Evolutionary conservation across 1,140 invertebrate species (phyloP).

Genomic region (Drosophila kurseongensis): DNA sequence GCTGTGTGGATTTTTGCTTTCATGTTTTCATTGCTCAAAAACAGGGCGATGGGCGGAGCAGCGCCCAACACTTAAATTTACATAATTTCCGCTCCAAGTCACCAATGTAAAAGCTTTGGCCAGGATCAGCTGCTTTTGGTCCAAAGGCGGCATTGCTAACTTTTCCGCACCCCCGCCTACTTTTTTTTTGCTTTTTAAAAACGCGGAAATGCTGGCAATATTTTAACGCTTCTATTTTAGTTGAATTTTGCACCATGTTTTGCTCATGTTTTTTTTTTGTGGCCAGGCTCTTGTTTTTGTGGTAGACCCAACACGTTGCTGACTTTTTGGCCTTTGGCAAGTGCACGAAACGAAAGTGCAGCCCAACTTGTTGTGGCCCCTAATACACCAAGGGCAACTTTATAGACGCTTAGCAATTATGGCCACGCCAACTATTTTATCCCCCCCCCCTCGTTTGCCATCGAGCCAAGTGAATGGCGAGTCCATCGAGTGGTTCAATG

Average conservation of each 20-base stretch:
- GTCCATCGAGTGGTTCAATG: slow-evolving; percentile 20
- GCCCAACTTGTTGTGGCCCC: slow-evolving; percentile 61
- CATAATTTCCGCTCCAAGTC: slow-evolving; percentile 81
- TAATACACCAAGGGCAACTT: slow-evolving; percentile 58
- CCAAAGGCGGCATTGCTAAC: slow-evolving; percentile 30
- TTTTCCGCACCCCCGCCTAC: neutral
- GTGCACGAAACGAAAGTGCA: slow-evolving; percentile 32
- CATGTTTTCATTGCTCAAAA: slow-evolving; percentile 82
- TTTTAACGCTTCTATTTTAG: slow-evolving; percentile 77
- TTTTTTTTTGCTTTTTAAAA: slow-evolving; percentile 5
- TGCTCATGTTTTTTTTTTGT: slow-evolving; percentile 9
- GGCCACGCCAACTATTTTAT: slow-evolving; percentile 46
- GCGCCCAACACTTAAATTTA: slow-evolving; percentile 76
- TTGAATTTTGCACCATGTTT: slow-evolving; percentile 54
- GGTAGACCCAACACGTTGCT: slow-evolving; percentile 43
- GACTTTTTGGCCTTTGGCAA: slow-evolving; percentile 48
- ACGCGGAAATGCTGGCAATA: slow-evolving; percentile 63
- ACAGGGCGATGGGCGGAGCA: slow-evolving; percentile 35
- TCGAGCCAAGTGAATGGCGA: neutral
- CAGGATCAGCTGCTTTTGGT: slow-evolving; percentile 63
- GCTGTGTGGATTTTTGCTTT: slow-evolving; percentile 64
- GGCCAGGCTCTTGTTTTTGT: slow-evolving; percentile 29
- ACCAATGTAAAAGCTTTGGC: slow-evolving; percentile 74
- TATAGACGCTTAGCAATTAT: slow-evolving; percentile 77
- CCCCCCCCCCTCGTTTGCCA: neutral